Conservation (phyloP, 2,888 invertebrate species). For the Caenorhabditis zanzibari region DNA sequence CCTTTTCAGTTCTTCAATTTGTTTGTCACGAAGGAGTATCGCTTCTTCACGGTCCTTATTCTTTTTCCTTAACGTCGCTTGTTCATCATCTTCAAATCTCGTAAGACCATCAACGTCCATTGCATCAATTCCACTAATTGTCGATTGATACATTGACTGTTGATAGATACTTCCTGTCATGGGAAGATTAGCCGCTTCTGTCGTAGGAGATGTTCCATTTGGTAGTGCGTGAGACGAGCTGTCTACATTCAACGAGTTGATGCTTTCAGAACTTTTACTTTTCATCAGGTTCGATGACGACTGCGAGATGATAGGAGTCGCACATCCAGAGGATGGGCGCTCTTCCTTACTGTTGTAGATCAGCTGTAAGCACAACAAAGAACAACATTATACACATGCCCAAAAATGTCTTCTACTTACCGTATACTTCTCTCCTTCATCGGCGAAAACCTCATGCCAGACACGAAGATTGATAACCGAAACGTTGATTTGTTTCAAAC, state of each 20-base stretch:
- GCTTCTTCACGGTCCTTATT: conserved; percentile 24
- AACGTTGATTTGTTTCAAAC: conserved; percentile 46
- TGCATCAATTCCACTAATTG: neutral
- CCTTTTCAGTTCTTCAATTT: conserved; percentile 22
- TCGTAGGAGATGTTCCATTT: neutral
- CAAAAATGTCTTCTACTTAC: conserved; percentile 24
- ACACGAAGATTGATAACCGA: conserved; percentile 59
- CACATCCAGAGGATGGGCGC: conserved; percentile 52
- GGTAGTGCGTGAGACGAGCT: neutral
- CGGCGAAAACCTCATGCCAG: conserved; percentile 67
- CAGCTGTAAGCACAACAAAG: conserved; percentile 37
- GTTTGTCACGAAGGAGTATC: conserved; percentile 17
- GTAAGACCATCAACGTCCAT: conserved; percentile 71
- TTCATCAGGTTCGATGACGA: conserved; percentile 31
- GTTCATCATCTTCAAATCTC: conserved; percentile 65
- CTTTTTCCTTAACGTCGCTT: conserved; percentile 59
- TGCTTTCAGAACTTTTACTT: conserved; percentile 71
- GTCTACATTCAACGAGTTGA: conserved; percentile 65
- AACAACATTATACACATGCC: neutral
- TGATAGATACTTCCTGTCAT: conserved; percentile 32
- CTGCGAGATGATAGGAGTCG: conserved; percentile 23
- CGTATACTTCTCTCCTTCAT: conserved; percentile 35
- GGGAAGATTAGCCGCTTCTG: neutral
- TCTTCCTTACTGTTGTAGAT: conserved; percentile 31
- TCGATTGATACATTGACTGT: neutral